These are phyloP conservation scores for Anarhynchus alexandrinus DNA, from an alignment of 2,113 vertebrate genomes.

Conservation along the genomic window DNA sequence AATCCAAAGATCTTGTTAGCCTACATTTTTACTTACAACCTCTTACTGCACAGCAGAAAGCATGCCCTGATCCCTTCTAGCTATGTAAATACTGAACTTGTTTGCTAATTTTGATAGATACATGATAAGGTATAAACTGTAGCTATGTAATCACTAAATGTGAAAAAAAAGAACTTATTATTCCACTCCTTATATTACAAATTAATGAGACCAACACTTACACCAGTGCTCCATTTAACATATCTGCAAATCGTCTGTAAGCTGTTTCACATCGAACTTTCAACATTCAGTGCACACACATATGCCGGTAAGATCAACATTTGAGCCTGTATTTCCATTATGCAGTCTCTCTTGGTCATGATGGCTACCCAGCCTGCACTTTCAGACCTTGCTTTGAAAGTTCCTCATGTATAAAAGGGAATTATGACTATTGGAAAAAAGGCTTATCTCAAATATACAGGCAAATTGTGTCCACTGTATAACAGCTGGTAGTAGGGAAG, in stretches of 20 bases:
- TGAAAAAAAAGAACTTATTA: background rate
- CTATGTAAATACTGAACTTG: background rate
- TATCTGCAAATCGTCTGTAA: background rate
- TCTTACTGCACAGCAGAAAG: background rate
- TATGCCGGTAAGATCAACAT: background rate
- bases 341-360: background rate
- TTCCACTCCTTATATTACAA: background rate
- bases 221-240: background rate
- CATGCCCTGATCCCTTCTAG: background rate
- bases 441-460: background rate
- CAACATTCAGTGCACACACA: background rate
- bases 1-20: background rate
- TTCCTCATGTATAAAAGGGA: background rate
- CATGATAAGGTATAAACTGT: background rate
- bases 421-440: background rate
- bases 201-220: background rate
- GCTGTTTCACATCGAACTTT: background rate
- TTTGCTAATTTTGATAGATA: background rate
- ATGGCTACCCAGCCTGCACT: background rate
- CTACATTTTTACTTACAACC: background rate
- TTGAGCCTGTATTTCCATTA: background rate
- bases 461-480: background rate
- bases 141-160: background rate
- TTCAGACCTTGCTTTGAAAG: background rate
- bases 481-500: background rate